Conservation (phyloP, 2,888 invertebrate genomes). For the Ormyrus labotus region DNA sequence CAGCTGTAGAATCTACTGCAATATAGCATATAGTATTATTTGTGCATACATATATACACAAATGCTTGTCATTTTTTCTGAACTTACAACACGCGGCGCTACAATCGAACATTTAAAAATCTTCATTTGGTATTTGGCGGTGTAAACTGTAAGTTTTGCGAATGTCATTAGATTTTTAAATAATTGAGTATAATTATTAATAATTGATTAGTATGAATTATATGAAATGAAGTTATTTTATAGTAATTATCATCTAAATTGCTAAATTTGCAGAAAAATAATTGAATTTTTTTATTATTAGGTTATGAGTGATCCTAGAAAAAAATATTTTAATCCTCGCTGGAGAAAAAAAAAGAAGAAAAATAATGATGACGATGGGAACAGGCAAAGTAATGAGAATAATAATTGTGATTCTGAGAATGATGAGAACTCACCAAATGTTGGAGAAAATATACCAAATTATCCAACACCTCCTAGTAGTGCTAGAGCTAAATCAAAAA, state of each 20-base stretch:
- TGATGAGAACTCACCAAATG: conserved; percentile 5
- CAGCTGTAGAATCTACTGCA: no score
- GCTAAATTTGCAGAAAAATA: background rate
- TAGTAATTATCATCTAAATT: background rate
- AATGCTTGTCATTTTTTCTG: no score
- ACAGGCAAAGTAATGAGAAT: background rate
- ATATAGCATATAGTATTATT: no score
- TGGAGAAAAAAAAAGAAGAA: conserved; percentile 39
- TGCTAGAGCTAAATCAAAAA: conserved; percentile 40
- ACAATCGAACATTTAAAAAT: conserved; percentile 2
- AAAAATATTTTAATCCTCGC: conserved; percentile 31
- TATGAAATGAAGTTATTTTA: background rate
- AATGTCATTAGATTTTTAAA: no score
- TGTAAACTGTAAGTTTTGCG: no score
- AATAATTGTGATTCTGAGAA: conserved; percentile 34
- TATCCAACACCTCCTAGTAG: conserved; percentile 22
- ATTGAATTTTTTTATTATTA: background rate
- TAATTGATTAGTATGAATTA: no score
- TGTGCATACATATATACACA: no score
- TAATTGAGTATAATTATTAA: no score
- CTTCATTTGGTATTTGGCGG: no score
- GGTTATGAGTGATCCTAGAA: conserved; percentile 41
- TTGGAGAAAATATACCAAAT: background rate
- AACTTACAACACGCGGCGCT: background rate
- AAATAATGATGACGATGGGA: conserved; percentile 21